Conservation (phyloP, 2,888 invertebrate genomes). For the Drosophila demipolita region DNA sequence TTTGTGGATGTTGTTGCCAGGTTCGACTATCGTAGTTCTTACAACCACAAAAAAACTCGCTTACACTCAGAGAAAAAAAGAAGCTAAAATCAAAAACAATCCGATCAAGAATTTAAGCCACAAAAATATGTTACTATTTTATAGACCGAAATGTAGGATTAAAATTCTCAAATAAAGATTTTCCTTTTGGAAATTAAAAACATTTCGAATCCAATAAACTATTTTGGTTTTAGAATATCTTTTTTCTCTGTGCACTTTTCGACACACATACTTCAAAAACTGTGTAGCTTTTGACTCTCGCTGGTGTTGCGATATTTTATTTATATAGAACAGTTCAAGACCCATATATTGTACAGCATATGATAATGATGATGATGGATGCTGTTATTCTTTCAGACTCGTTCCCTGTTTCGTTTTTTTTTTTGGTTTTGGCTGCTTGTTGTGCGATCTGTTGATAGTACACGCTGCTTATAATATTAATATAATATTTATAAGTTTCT, state of each 20-base stretch:
- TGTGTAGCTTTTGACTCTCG: constrained; percentile 67
- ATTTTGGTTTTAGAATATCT: background rate
- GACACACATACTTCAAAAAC: constrained; percentile 23
- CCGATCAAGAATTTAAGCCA: background rate
- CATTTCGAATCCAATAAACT: background rate
- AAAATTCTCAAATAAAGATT: background rate
- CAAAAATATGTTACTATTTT: background rate
- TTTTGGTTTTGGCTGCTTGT: constrained; percentile 63
- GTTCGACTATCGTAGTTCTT: constrained; percentile 49
- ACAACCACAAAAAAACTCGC: constrained; percentile 32
- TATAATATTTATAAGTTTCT: constrained; percentile 12
- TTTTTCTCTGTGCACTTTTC: constrained; percentile 6
- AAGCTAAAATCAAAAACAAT: background rate
- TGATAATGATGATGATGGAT: constrained; percentile 16
- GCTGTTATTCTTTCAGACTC: constrained; percentile 36
- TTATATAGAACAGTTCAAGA: constrained; percentile 43
- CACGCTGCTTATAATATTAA: constrained; percentile 52
- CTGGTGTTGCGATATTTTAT: constrained; percentile 68
- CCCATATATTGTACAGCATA: constrained; percentile 21
- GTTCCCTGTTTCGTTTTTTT: constrained; percentile 19
- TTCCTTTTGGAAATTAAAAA: background rate
- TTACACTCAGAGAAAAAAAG: constrained; percentile 24
- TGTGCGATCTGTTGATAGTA: constrained; percentile 57
- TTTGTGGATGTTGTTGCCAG: constrained; percentile 65
- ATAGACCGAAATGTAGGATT: background rate